These are phyloP conservation scores for Rhorus exstirpatorius DNA, from an alignment of 2,888 invertebrate species.

Conservation along the genomic window DNA sequence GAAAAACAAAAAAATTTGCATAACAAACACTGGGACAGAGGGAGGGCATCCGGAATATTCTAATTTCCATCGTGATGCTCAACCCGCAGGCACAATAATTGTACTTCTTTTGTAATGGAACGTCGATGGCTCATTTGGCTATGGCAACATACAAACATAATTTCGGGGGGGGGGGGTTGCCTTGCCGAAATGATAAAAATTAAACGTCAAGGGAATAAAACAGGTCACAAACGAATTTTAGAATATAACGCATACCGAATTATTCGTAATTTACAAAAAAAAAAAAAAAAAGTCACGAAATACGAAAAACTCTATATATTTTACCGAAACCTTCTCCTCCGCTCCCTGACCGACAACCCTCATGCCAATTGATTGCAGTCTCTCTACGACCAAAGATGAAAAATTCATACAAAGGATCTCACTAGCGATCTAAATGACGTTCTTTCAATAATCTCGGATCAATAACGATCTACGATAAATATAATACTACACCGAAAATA, in stretches of 20 bases:
- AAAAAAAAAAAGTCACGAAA: neutral
- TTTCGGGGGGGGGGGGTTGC: too few relatives aligned
- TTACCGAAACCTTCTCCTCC: slow-evolving; percentile 41
- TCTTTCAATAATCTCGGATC: slow-evolving; percentile 12
- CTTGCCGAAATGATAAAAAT: slow-evolving; percentile 30
- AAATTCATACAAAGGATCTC: slow-evolving; percentile 29
- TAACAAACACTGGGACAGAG: slow-evolving; percentile 80
- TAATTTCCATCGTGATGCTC: slow-evolving; percentile 14
- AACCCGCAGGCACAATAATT: too few relatives aligned
- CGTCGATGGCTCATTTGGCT: too few relatives aligned
- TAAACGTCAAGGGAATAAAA: neutral
- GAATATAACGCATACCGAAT: slow-evolving; percentile 23
- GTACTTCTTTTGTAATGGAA: neutral
- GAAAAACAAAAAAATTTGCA: slow-evolving; percentile 10
- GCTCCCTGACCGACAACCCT: slow-evolving; percentile 47
- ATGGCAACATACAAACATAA: too few relatives aligned
- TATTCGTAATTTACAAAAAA: slow-evolving; percentile 13
- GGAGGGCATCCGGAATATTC: slow-evolving; percentile 59
- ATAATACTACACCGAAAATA: slow-evolving; percentile 47
- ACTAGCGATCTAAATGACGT: slow-evolving; percentile 43
- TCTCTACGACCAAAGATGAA: slow-evolving; percentile 57
- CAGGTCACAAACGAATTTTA: slow-evolving; percentile 24
- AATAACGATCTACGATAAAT: slow-evolving; percentile 43
- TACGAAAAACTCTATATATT: slow-evolving; percentile 37
- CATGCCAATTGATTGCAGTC: slow-evolving; percentile 59